Percentiles rank a stretch among this genome's conserved stretches.
These are phyloP conservation scores for Bembecia ichneumoniformis DNA, from an alignment of 2,888 invertebrate species.

Conservation along the genomic window DNA sequence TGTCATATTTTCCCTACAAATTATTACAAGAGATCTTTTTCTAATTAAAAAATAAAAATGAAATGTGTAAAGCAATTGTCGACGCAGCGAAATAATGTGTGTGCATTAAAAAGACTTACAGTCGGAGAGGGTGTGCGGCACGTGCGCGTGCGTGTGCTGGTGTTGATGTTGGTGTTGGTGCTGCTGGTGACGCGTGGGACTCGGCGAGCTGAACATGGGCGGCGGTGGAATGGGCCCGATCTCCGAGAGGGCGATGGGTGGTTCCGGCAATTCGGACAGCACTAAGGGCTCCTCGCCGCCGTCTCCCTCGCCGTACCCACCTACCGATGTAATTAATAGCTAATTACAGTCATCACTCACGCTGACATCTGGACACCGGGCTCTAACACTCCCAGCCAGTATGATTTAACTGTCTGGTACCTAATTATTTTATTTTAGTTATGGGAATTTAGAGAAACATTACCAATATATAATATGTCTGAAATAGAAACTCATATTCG, in stretches of 20 bases:
- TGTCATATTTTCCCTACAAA: no score
- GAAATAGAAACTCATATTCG: no score
- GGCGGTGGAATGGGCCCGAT: conserved; percentile 95
- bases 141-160: conserved; percentile 26
- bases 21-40: no score
- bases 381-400: no score
- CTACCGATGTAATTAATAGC: conserved; percentile 76
- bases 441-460: no score
- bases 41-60: no score
- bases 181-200: conserved; percentile 72
- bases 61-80: no score
- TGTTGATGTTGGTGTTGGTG: conserved; percentile 49
- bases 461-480: no score
- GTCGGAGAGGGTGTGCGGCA: conserved; percentile 47
- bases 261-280: conserved; percentile 90
- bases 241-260: conserved; percentile 91
- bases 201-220: conserved; percentile 95
- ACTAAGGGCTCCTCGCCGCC: conserved; percentile 72
- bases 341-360: not conserved
- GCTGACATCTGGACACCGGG: no score
- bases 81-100: no score
- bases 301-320: conserved; percentile 60
- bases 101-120: conserved; percentile 31
- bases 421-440: no score
- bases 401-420: no score